Evolutionary conservation across 2,113 vertebrate species (phyloP).

Genomic region (Centropus unirufus): DNA sequence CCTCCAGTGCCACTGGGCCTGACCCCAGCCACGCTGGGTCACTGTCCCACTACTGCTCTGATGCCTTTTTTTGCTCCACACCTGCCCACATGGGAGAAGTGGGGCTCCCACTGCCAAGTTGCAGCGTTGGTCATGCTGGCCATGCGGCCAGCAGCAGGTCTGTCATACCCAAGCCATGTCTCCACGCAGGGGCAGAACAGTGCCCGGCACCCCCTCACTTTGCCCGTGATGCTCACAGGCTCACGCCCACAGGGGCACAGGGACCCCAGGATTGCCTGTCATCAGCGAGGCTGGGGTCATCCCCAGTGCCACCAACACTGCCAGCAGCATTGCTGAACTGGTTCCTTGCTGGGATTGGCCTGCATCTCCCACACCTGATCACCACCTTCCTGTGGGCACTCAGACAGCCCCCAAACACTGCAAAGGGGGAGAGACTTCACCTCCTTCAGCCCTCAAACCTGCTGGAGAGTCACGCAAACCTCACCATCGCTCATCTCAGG

Average conservation of each 20-base stretch:
- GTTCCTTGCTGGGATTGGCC: neutral
- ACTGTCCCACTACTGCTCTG: neutral
- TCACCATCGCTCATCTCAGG: neutral
- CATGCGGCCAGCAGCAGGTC: no score
- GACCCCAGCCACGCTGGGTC: no score
- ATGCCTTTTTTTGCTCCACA: neutral
- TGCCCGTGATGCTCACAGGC: fast-evolving
- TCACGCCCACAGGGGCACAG: neutral
- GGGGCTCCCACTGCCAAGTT: no score
- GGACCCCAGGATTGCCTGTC: neutral
- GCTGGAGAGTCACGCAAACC: fast-evolving
- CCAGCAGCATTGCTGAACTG: neutral
- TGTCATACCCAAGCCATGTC: fast-evolving
- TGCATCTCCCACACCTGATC: neutral
- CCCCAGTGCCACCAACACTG: neutral
- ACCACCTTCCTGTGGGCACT: neutral
- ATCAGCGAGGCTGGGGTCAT: fast-evolving
- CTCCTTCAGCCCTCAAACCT: neutral
- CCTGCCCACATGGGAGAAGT: no score
- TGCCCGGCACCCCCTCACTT: fast-evolving
- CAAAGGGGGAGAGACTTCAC: neutral
- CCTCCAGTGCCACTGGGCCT: neutral
- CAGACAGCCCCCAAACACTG: neutral
- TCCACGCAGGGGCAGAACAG: no score
- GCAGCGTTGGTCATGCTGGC: no score